Evolutionary conservation across 2,888 invertebrate species (phyloP).

Genomic region (Brenthis hecate): DNA sequence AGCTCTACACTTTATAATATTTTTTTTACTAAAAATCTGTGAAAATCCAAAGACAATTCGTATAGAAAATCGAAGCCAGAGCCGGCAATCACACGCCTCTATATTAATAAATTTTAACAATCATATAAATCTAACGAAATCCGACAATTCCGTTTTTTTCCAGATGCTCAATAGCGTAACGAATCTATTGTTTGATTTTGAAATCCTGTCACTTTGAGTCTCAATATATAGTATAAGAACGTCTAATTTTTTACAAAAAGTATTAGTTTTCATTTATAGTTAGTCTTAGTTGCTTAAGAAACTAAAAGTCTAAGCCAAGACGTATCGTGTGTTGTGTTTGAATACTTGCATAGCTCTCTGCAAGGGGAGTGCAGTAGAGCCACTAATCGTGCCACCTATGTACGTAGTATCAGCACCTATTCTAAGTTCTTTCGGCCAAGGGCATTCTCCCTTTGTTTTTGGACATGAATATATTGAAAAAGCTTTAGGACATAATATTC

Average conservation of each 20-base stretch:
- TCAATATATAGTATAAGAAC: constrained; percentile 65
- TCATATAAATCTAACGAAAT: no score
- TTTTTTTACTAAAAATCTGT: no score
- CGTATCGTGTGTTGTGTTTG: constrained; percentile 54
- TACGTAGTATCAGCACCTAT: constrained; percentile 53
- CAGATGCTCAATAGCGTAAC: constrained; percentile 57
- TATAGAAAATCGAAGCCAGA: no score
- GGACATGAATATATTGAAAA: constrained; percentile 37
- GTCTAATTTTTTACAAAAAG: constrained; percentile 42
- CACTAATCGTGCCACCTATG: constrained; percentile 51
- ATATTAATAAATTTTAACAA: no score
- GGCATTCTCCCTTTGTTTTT: constrained; percentile 47
- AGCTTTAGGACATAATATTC: constrained; percentile 55
- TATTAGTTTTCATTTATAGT: constrained; percentile 48
- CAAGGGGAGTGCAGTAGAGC: constrained; percentile 57
- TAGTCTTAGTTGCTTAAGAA: no score
- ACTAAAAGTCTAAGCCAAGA: constrained; percentile 43
- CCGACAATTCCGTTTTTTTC: constrained; percentile 43
- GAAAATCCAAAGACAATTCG: no score
- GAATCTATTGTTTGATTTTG: constrained; percentile 58
- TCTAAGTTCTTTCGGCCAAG: constrained; percentile 50
- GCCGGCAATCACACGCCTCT: no score
- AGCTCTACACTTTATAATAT: no score
- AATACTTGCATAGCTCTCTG: constrained; percentile 55
- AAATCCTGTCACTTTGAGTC: constrained; percentile 64